Percentiles rank a stretch among this genome's conserved stretches.
Evolutionary conservation across 2,113 vertebrate genomes (phyloP).

Genomic region (Phaethornis superciliosus): DNA sequence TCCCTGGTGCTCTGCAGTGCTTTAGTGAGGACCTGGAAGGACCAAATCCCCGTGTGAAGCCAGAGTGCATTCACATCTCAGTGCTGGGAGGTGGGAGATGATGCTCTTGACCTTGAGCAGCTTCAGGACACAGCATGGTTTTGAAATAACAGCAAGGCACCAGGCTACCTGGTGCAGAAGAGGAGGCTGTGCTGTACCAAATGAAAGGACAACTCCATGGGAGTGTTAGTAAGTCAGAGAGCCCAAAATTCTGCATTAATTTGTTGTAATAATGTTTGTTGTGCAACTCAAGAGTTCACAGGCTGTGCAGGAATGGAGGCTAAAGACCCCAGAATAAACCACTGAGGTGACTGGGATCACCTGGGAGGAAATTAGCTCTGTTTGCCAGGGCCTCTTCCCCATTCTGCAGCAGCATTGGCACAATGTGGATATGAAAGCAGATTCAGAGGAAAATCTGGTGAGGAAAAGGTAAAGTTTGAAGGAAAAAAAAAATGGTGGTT

Average conservation of each 20-base stretch:
- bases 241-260: not conserved
- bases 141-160: not conserved
- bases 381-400: not conserved
- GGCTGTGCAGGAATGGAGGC: not conserved
- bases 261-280: not conserved
- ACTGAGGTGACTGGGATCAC: not conserved
- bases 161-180: not conserved
- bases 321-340: not conserved
- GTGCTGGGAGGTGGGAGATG: not conserved
- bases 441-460: not conserved
- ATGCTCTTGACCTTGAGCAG: not conserved
- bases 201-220: not conserved
- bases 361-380: not conserved
- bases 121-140: not conserved
- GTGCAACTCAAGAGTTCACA: not conserved
- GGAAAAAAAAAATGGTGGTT: not conserved
- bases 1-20: not conserved
- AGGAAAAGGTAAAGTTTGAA: not conserved
- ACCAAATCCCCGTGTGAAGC: too few relatives aligned
- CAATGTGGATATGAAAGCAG: not conserved
- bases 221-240: not conserved
- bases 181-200: not conserved
- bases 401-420: not conserved
- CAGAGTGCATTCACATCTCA: not conserved
- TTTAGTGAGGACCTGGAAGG: not conserved